phyloP scores from a whole-genome alignment of 2,797 vertebrate genomes.

The Sebastes taczanowskii region DNA sequence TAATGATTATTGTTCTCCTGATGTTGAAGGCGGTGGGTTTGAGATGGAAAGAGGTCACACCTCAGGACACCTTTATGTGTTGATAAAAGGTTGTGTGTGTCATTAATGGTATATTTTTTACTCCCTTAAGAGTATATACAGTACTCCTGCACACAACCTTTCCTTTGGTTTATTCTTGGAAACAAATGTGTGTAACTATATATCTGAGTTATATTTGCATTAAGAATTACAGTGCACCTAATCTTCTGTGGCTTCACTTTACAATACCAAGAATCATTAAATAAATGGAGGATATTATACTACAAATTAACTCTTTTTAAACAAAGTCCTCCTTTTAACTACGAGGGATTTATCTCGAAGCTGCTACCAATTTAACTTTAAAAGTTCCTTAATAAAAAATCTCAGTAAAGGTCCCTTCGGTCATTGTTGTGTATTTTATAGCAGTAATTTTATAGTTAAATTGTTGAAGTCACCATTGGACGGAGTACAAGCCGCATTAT shows the following conservation, averaged over 20 bases:
- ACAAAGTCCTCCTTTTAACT: not conserved
- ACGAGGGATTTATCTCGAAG: slow-evolving; percentile 26
- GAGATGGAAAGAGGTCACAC: slow-evolving; percentile 22
- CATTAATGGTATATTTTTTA: not conserved
- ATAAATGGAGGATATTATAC: not conserved
- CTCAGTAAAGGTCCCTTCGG: slow-evolving; percentile 17
- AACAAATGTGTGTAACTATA: not conserved
- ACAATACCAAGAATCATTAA: not conserved
- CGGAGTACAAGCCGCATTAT: slow-evolving; percentile 17
- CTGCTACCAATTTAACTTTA: slow-evolving; percentile 32
- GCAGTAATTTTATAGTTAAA: slow-evolving; percentile 33
- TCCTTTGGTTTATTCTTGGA: slow-evolving; percentile 1
- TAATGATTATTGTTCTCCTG: slow-evolving; percentile 43
- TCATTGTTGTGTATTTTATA: slow-evolving; percentile 32
- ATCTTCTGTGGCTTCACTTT: not conserved
- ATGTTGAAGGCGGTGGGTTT: not conserved
- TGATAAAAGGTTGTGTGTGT: not conserved
- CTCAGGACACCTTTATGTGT: slow-evolving; percentile 1
- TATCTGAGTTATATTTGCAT: not conserved
- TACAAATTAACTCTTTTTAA: slow-evolving; percentile 14
- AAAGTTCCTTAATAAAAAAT: not conserved
- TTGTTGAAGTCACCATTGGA: slow-evolving; percentile 50
- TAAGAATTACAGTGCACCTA: not conserved
- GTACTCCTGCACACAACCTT: not conserved
- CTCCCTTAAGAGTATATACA: not conserved